Base-by-base conservation (phyloP, 2,888 invertebrate genomes). In the Limenitis camilla region DNA sequence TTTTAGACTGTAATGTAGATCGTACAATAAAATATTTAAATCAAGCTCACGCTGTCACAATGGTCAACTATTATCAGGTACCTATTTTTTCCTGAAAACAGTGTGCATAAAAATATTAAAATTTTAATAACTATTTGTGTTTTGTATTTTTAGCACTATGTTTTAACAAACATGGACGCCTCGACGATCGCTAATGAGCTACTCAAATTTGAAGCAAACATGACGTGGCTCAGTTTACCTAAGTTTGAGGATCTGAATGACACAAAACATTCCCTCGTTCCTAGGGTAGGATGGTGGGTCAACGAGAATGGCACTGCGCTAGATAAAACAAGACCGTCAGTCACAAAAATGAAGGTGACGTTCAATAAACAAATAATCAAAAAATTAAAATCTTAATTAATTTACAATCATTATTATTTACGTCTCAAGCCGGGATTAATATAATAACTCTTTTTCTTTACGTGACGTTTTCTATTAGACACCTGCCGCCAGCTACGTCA, bases 61-160 rank as follows among this genome's bases (percentile, higher is more conserved):
- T 83, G 71, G 67, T 79, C 19, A 74, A 78, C 44, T 71, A 76
- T 47, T 87, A 87, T 58, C 82, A 83, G 78, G 87, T 86, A 71
- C 19, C 31, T 10, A 31, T 35, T 29, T 10, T 19, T 42, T 19
- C 11, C n/a, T n/a, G 19, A 35, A 31, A 6, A 40, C n/a, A 10
- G 4, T n/a, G 5, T 32, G 30, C 41, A n/a, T 27, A 19, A 32
- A 35, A 42, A 46, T 19, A 6, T 40, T 31, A 38, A 27, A 19
- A 33, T 28, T 33, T 40, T 44, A 39, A 10, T 10, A 51, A 29
- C 8, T 9, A 19, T 11, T 42, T 31, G 35, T 35, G 35, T 29
- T 40, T 30, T n/a, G 33, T 35, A 31, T 49, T 52, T 76, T 19
- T 59, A 87, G 86, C 86, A 86, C 59, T 85, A 76, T 52, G 74